Conservation (phyloP, 1,140 invertebrate species). For the Paraescarpia echinospica region DNA sequence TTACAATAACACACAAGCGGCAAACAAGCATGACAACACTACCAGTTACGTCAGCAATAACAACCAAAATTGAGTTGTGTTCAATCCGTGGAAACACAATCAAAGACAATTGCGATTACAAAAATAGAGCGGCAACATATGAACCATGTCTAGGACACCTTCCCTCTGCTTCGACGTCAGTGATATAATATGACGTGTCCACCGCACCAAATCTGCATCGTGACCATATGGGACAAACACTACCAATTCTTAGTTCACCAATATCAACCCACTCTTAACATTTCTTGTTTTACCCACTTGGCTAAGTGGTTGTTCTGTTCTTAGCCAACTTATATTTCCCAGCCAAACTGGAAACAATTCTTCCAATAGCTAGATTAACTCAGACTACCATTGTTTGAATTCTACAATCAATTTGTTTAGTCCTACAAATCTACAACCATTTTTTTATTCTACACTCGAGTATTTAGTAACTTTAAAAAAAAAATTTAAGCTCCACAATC, state of each 20-base stretch:
- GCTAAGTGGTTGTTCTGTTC: no score
- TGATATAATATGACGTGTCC: not conserved
- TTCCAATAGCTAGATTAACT: no score
- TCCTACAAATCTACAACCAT: no score
- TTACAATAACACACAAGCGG: not conserved
- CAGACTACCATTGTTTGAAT: no score
- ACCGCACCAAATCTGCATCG: not conserved
- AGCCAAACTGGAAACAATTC: no score
- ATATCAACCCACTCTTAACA: no score
- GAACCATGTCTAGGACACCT: not conserved
- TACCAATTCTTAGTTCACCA: not conserved
- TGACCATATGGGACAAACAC: not conserved
- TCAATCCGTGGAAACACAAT: not conserved
- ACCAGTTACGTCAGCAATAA: not conserved
- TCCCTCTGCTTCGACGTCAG: not conserved
- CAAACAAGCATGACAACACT: not conserved
- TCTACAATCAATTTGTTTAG: no score
- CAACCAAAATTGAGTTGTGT: not conserved
- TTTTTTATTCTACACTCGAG: no score
- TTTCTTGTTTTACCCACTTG: no score
- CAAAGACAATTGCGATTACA: not conserved
- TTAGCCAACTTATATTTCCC: no score
- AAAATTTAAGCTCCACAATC: no score
- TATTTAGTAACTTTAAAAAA: no score
- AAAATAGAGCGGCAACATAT: not conserved